Base-by-base conservation (phyloP, 2,113 vertebrate species). In the Lamprologus tigripictilis region DNA sequence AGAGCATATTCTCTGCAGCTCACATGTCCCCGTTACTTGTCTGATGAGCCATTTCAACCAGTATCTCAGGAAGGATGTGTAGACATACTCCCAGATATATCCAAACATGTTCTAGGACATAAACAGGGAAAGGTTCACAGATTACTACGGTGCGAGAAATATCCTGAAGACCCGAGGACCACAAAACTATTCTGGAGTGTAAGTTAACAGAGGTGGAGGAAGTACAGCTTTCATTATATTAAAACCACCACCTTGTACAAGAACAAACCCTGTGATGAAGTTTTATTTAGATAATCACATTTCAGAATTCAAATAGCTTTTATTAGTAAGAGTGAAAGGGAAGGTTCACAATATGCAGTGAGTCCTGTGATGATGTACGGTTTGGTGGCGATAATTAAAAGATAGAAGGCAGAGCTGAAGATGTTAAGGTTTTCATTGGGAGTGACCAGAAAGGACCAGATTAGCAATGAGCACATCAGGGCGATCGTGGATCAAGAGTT, bases 11-110 rank as follows among this genome's bases (percentile, higher is more conserved):
- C 98, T 96, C 96, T 99, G 98, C 84, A 99, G 92, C 92, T 99
- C 98, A 93, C 98, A 99, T 49, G 93, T 98, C 45, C 98, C 96
- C 1, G 97, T 98, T 8, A 96, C 91, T 84, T 98, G 97, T 83
- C 98, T 93, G 85, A 98, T 49, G 53, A 99, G 4, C 98, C 98
- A 99, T 95, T 99, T 99, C 89, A 99, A 82, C 97, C 98, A 99
- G 86, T 97, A 98, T 7, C 98, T 96, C 31, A 99, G 92, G 92
- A 97, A 98, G 68, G 95, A 96, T 23, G 96, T 95, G 95, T 98
- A 99, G 61, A 99, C 94, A 90, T 97, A 98, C 42, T 97, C 95
- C 98, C 97, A 99, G 84, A 98, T 86, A 54, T 68, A 95, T 53
- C 88, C 76, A 85, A 98, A 89, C 98, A 99, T 99, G 90, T 95